phyloP scores from a whole-genome alignment of 35 echinoderm and acorn worm species.

The Amphiura filiformis region DNA sequence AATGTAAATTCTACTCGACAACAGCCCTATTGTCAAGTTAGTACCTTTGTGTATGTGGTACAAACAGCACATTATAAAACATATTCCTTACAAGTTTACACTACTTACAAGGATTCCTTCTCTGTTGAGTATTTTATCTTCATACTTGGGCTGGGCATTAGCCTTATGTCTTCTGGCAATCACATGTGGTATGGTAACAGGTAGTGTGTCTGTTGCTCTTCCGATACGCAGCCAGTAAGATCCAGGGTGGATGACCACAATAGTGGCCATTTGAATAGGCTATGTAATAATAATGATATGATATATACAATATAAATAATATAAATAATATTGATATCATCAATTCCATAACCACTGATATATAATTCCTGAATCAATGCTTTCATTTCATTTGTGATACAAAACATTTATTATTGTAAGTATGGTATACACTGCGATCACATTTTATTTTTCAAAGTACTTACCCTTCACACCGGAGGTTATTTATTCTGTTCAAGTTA shows the following conservation, averaged over 20 bases:
- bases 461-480: no score
- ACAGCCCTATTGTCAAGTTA: not conserved
- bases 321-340: no score
- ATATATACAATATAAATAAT: no score
- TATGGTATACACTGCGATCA: no score
- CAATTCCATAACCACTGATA: no score
- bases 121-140: slow-evolving; percentile 81
- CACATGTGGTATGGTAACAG: slow-evolving; percentile 80
- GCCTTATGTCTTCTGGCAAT: slow-evolving; percentile 66
- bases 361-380: no score
- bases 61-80: not conserved
- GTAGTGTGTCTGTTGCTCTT: slow-evolving; percentile 73
- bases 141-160: slow-evolving; percentile 22
- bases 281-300: no score
- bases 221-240: slow-evolving; percentile 91
- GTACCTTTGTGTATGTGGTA: not conserved
- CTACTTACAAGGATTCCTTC: slow-evolving; percentile 54
- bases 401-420: no score
- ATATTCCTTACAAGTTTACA: not conserved
- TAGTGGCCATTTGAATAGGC: slow-evolving; percentile 59
- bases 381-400: no score
- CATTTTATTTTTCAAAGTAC: no score
- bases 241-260: slow-evolving; percentile 92
- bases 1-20: no score
- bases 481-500: no score